Conservation (phyloP, 2,113 vertebrate species). For the pig (Sus scrofa) region DNA sequence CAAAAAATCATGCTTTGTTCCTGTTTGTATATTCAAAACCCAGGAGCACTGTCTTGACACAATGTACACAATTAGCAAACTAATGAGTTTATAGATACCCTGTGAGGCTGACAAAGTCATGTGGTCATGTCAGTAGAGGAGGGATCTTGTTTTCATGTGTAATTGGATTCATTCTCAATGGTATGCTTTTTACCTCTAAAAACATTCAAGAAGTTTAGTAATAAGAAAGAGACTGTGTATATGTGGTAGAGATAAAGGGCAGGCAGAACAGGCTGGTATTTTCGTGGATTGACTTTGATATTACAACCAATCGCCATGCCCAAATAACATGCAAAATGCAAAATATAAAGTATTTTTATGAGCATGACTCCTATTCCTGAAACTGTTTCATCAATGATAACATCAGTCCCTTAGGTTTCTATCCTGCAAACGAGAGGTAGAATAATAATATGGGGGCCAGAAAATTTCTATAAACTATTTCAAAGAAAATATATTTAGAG, state of each 20-base stretch:
- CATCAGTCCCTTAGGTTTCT: not conserved
- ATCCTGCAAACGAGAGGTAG: not conserved
- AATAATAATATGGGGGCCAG: not conserved
- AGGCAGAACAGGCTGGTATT: not conserved
- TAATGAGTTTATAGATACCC: not conserved
- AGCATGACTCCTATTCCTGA: not conserved
- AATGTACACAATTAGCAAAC: not conserved
- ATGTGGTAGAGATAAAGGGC: not conserved
- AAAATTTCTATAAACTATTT: not conserved
- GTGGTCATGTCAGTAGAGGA: not conserved
- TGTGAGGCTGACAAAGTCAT: not conserved
- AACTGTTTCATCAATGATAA: not conserved
- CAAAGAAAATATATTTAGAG: not conserved
- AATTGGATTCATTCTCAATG: slow-evolving; percentile 14
- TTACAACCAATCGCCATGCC: not conserved
- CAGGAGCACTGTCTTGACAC: not conserved
- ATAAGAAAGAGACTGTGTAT: not conserved
- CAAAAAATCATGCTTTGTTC: not conserved
- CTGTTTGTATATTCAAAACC: not conserved
- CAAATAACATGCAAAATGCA: not conserved
- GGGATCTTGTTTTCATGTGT: not conserved
- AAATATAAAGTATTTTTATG: not conserved
- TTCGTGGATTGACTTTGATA: not conserved
- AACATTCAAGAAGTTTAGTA: not conserved
- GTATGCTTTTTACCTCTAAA: not conserved